Evolutionary conservation across 2,797 vertebrate species (phyloP).

Genomic region (Arnoldichthys spilopterus): DNA sequence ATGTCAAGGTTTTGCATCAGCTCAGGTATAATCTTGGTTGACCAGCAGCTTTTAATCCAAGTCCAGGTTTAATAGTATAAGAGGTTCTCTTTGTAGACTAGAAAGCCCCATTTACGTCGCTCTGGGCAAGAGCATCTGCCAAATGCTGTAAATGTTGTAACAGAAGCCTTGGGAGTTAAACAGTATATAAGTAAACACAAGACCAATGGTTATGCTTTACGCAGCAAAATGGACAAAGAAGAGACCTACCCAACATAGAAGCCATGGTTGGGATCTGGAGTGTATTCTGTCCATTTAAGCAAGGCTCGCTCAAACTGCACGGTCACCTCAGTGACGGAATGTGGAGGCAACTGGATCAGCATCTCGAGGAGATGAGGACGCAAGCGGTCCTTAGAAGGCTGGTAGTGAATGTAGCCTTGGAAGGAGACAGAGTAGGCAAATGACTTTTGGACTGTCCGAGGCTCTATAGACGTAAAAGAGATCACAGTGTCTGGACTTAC

Average conservation of each 20-base stretch:
- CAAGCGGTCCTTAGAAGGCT: constrained; percentile 92
- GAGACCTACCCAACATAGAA: constrained; percentile 89
- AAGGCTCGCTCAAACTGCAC: constrained; percentile 96
- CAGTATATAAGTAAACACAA: not conserved
- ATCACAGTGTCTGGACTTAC: constrained; percentile 77
- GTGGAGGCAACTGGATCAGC: constrained; percentile 94
- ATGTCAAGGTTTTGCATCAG: no score
- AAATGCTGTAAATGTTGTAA: no score
- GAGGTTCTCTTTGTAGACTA: no score
- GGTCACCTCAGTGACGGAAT: constrained; percentile 92
- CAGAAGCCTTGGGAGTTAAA: not conserved
- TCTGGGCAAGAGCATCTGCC: no score
- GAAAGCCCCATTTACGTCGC: no score
- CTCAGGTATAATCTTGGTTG: no score
- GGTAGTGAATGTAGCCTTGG: constrained; percentile 94
- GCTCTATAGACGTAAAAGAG: constrained; percentile 13
- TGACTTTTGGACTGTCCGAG: not conserved
- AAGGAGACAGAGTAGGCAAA: not conserved
- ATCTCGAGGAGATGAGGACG: constrained; percentile 95
- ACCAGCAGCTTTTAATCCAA: no score
- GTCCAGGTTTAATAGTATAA: no score
- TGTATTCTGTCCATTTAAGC: constrained; percentile 97
- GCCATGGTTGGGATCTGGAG: constrained; percentile 95
- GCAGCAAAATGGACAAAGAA: not conserved
- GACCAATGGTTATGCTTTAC: not conserved